Base-by-base conservation (phyloP, 2,113 vertebrate genomes). In the Myiagra hebetior region DNA sequence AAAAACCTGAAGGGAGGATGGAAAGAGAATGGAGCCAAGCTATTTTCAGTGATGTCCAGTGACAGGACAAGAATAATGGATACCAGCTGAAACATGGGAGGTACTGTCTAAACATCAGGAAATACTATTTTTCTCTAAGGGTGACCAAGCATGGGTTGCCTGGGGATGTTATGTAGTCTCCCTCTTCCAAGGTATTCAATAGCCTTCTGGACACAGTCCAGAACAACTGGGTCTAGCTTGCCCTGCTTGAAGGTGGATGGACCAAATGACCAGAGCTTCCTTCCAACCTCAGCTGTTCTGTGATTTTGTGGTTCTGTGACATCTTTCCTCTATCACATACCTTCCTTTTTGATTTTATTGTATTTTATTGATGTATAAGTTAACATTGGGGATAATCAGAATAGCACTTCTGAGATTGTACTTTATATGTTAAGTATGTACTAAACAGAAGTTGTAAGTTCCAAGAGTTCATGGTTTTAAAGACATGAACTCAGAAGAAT, bases 301-400 rank as follows among this genome's bases (percentile, higher is more conserved):
- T 30, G 27, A 56, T 65, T 35, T 53, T 81, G 35, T 42, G 18
- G 11, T 52, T 27, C 37, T 62, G 8, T 63, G 31, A 46, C 24
- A 44, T 14, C 7, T 60, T 77, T 74, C 9, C 16, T 60, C 23
- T 72, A 35, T 44, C 0, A 0, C 10, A 22, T 15, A 44, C 23
- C 10, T 49, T 72, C 16, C 5, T 62, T 73, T 80, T 78, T n/a
- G 13, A 62, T 42, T 76, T 76, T 35, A 55, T 33, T 41, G 9
- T 27, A 33, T 55, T 62, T 62, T 83, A 53, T 52, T 46, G 20
- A 22, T 31, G 31, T 53, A 14, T 31, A 41, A 18, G 11, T 31
- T 62, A 47, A 35, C 7, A 35, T 3, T 31, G 16, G 6, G 15
- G 3, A 7, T 60, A 53, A 47, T 62, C 30, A 31, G 55, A 41